Evolutionary conservation across 2,797 vertebrate species (phyloP).

Genomic region (Coracias cyanogaster): DNA sequence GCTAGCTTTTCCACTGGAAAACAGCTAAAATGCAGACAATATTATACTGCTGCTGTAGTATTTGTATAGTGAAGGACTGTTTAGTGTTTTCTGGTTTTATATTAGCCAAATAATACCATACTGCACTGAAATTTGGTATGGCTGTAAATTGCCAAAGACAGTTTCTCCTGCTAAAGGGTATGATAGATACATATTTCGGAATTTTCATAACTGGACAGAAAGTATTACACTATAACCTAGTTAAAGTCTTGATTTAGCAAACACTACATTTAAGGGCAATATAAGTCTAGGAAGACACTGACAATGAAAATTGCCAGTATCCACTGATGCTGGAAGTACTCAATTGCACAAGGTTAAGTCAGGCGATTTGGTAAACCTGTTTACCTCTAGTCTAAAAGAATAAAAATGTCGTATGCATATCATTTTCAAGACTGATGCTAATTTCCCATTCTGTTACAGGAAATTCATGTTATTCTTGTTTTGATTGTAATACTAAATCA

Average conservation of each 20-base stretch:
- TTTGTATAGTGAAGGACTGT: not conserved
- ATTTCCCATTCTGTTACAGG: not conserved
- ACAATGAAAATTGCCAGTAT: not conserved
- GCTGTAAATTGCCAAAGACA: not conserved
- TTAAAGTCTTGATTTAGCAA: not conserved
- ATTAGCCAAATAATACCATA: not conserved
- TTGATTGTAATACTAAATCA: not conserved
- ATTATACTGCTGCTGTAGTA: not conserved
- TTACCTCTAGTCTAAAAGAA: not conserved
- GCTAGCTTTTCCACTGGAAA: conserved; percentile 63
- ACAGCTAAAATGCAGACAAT: conserved; percentile 49
- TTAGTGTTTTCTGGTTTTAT: not conserved
- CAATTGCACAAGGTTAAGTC: not conserved
- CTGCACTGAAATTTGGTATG: not conserved
- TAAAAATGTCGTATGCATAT: not conserved
- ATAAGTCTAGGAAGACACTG: not conserved
- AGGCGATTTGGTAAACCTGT: not conserved
- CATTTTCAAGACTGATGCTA: not conserved
- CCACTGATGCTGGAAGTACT: not conserved
- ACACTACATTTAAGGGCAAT: not conserved
- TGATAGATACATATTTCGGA: not conserved
- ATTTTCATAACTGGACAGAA: not conserved
- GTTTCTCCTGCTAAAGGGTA: not conserved
- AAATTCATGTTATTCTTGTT: not conserved
- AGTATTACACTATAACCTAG: not conserved